Conservation (phyloP, 2,888 invertebrate genomes). For the Syritta pipiens region DNA sequence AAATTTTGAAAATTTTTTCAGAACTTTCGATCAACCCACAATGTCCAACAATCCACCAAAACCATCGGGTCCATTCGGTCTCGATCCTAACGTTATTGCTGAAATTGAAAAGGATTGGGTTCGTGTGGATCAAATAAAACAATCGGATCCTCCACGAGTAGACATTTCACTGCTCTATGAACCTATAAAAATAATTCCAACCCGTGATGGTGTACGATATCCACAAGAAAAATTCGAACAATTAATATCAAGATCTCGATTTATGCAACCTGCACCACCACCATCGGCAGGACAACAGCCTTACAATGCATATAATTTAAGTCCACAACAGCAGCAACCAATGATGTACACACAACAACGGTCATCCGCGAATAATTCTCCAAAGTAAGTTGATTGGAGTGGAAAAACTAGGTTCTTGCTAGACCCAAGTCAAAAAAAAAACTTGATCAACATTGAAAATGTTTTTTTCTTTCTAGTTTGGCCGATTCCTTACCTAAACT, state of each 20-base stretch:
- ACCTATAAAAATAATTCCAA: slow-evolving; percentile 81
- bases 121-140: slow-evolving; percentile 79
- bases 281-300: slow-evolving; percentile 72
- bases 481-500: slow-evolving; percentile 77
- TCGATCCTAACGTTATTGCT: slow-evolving; percentile 87
- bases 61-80: slow-evolving; percentile 86
- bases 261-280: slow-evolving; percentile 75
- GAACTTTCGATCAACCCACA: slow-evolving; percentile 76
- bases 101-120: slow-evolving; percentile 83
- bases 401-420: too few species aligned
- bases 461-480: slow-evolving; percentile 72
- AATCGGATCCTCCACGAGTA: slow-evolving; percentile 76
- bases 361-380: slow-evolving; percentile 68
- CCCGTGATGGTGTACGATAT: slow-evolving; percentile 80
- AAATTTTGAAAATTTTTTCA: slow-evolving; percentile 52
- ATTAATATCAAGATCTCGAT: slow-evolving; percentile 75
- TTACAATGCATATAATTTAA: slow-evolving; percentile 72
- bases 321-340: slow-evolving; percentile 74
- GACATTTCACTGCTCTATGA: slow-evolving; percentile 79
- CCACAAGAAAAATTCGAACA: slow-evolving; percentile 78
- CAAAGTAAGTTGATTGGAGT: slow-evolving; percentile 73
- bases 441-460: too few species aligned
- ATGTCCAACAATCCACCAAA: slow-evolving; percentile 76
- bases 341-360: slow-evolving; percentile 41
- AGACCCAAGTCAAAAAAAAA: too few species aligned